Percentiles rank a stretch among this genome's conserved stretches.
Conservation (phyloP, 1,140 invertebrate species). For the Bombus difficillimus region DNA sequence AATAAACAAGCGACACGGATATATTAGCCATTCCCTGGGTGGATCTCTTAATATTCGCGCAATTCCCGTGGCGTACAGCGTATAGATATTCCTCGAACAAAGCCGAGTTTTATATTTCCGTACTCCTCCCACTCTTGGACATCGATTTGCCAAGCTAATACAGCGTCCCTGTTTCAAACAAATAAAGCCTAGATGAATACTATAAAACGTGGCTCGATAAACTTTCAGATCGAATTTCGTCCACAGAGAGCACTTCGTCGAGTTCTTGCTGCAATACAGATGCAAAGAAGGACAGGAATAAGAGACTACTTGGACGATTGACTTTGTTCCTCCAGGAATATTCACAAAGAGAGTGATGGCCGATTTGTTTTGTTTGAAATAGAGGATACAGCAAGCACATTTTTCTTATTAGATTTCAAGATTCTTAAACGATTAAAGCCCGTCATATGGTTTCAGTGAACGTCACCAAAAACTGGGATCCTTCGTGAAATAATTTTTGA, state of each 20-base stretch:
- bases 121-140: background rate
- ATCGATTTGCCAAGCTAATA: constrained; percentile 35
- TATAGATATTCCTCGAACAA: background rate
- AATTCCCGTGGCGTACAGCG: background rate
- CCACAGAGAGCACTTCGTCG: background rate
- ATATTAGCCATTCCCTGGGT: constrained; percentile 4
- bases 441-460: too few species aligned
- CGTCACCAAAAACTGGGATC: too few species aligned
- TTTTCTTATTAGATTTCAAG: too few species aligned
- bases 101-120: constrained; percentile 30
- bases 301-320: background rate
- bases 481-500: too few species aligned
- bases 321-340: too few species aligned
- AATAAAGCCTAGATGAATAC: background rate
- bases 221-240: constrained; percentile 32
- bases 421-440: too few species aligned
- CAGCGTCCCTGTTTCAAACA: background rate
- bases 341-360: too few species aligned
- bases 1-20: constrained; percentile 34
- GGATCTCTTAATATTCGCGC: constrained; percentile 35
- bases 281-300: background rate
- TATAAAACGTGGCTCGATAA: constrained; percentile 25
- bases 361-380: too few species aligned
- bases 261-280: background rate
- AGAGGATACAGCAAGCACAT: too few species aligned